Evolutionary conservation across 2,797 vertebrate genomes (phyloP).

Genomic region (Sebastes matsubarae): DNA sequence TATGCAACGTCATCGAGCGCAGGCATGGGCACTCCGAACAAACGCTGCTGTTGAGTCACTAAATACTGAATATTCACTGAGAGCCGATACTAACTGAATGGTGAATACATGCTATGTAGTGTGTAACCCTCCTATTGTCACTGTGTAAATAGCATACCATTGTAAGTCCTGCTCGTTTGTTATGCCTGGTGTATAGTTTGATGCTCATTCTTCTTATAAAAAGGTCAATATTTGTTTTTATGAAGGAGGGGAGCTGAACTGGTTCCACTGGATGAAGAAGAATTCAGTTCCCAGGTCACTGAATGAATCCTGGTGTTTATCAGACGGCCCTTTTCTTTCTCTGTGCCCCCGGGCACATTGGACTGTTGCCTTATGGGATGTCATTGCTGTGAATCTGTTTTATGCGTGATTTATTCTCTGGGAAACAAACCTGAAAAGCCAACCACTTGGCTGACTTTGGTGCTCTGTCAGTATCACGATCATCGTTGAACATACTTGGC

Average conservation of each 20-base stretch:
- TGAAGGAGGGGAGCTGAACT: slow-evolving; percentile 2
- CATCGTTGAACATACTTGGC: neutral
- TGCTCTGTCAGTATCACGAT: slow-evolving; percentile 4
- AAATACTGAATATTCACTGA: neutral
- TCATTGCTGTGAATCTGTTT: neutral
- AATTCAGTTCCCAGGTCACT: slow-evolving; percentile 36
- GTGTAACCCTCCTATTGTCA: neutral
- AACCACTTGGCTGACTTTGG: neutral
- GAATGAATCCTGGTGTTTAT: slow-evolving; percentile 14
- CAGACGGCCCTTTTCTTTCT: slow-evolving; percentile 3
- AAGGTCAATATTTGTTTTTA: slow-evolving; percentile 22
- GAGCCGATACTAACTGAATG: neutral
- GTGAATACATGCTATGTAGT: neutral
- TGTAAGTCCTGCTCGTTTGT: neutral
- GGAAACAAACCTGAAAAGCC: neutral
- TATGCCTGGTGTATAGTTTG: neutral
- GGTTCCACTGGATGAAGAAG: slow-evolving; percentile 20
- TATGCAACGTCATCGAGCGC: neutral
- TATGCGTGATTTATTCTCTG: neutral
- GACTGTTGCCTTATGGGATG: neutral
- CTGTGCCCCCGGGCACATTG: neutral
- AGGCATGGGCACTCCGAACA: neutral
- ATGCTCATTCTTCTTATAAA: neutral
- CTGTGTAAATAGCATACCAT: neutral
- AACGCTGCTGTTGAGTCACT: slow-evolving; percentile 7